Evolutionary conservation across 1,140 invertebrate genomes (phyloP), one percentile per base, ranked within the genome.

Genomic region (Rhopalosiphum padi): DNA sequence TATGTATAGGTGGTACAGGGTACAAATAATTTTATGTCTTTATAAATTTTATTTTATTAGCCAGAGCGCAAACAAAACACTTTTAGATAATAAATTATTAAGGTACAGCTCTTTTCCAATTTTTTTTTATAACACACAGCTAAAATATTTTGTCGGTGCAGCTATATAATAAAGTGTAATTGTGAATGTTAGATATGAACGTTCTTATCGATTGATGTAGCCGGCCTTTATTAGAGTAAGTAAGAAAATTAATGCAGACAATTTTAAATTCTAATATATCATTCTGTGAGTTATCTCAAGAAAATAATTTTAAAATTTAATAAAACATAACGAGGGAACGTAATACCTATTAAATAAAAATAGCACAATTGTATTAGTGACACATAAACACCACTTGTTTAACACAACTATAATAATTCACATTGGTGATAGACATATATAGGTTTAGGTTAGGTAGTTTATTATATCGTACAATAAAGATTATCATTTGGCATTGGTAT

Each of bases 11-110:
- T 30, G 60, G 60, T 68, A 77, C 5, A n/a, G 30, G 60, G 60
- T 51, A 51, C 48, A 51, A 51, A 21, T 21, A 51, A 51, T 77
- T 77, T 77, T 18, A 77, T 77, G n/a, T n/a, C n/a, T 77, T 77
- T 77, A 77, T 77, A 77, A 77, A 77, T 77, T n/a, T 77, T 21
- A 77, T 77, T 77, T 77, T 77, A 77, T 77, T 77, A n/a, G 30
- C 60, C n/a, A 77, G n/a, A 77, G 60, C 1, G n/a, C 60, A 77
- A 77, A 77, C 60, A 77, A 77, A 77, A 77, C 60, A 77, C 60
- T 77, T 35, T 77, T 77, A 77, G 60, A 77, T 77, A 77, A 77
- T 68, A n/a, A 77, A 15, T 77, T 77, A 77, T 77, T n/a, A n/a
- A 35, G 60, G n/a, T 35, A 77, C 55, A 68, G 15, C 60, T 68